Base-by-base conservation (phyloP, 92 coral and sea anemone species). In the Zoanthus solanderi region DNA sequence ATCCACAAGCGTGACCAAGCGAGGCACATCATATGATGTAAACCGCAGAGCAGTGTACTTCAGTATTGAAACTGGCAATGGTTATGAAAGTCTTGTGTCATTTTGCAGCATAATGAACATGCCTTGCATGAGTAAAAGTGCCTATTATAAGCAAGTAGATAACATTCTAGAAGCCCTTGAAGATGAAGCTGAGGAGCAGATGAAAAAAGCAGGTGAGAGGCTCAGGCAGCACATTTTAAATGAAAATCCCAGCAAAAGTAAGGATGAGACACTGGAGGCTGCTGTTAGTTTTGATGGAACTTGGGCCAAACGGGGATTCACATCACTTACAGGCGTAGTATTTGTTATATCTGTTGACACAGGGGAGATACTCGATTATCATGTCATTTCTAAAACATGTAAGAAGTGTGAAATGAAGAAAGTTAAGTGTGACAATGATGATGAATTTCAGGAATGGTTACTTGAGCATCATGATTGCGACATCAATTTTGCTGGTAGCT, bases 21-120 rank as follows among this genome's bases (percentile, higher is more conserved):
- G 78, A 14, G 79, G 79, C 32, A 84, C 12, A 84, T 84, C 88
- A 12, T 71, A 31, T 84, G 88, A 84, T 71, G 69, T 71, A 29
- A 84, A 84, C 75, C 34, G 68, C 8, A 50, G 83, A 46, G 92
- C 90, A 9, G 90, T 90, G 0, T 79, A 90, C 45, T 68, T 72
- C 74, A 30, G 87, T 31, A 61, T 90, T 28, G 90, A 86, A 52
- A 61, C 87, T 13, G 90, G 92, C 66, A 61, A 83, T 84, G 89
- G 92, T 52, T 89, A 84, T 89, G 92, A 82, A 88, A 58, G 91
- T 67, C 91, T 88, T 82, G 82, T 71, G 57, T 18, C 82, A 88
- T 61, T 61, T 61, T 61, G 68, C 30, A 61, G 68, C 28, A 61
- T 61, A 61, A 61, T 61, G 28, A 61, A 88, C 52, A 88, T 88